Conservation (phyloP, 1,140 invertebrate genomes). For the Phthorimaea operculella region DNA sequence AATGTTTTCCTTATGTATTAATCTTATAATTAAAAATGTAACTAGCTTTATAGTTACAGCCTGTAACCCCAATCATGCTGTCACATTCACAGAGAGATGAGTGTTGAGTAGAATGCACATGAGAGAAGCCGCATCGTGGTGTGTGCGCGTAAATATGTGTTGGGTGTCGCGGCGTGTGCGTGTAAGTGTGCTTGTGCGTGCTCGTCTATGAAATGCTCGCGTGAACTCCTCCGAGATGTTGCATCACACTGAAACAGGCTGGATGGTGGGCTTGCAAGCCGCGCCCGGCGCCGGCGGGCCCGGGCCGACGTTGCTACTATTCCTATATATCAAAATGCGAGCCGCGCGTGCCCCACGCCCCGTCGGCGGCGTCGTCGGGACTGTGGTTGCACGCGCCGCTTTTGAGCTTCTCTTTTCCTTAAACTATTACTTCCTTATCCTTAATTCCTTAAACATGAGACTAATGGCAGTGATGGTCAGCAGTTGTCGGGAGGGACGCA, state of each 20-base stretch:
- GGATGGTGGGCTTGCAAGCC: not conserved
- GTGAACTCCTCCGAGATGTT: slow-evolving; percentile 5
- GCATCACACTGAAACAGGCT: slow-evolving; percentile 34
- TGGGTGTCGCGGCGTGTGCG: not conserved
- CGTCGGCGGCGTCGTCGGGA: not conserved
- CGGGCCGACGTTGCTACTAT: not conserved
- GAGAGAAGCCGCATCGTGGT: not conserved
- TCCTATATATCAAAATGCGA: not conserved
- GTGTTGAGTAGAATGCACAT: not conserved
- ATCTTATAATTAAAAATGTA: slow-evolving; percentile 11
- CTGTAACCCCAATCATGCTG: slow-evolving; percentile 3
- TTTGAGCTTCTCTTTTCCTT: slow-evolving; percentile 19
- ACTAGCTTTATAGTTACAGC: slow-evolving; percentile 13
- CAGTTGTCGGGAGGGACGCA: slow-evolving; percentile 53
- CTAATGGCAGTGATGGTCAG: slow-evolving; percentile 62
- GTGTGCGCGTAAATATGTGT: not conserved
- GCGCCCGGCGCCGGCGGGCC: too few relatives aligned
- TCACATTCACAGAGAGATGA: not conserved
- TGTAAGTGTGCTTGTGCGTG: not conserved
- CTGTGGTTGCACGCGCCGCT: not conserved
- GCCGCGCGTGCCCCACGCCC: not conserved
- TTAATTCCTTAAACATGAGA: slow-evolving; percentile 41
- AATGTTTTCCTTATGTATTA: slow-evolving; percentile 8
- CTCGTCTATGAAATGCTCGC: not conserved
- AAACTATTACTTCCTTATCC: slow-evolving; percentile 41